Evolutionary conservation across 2,797 vertebrate genomes (phyloP).

Genomic region (Acestrorhynchus altus): DNA sequence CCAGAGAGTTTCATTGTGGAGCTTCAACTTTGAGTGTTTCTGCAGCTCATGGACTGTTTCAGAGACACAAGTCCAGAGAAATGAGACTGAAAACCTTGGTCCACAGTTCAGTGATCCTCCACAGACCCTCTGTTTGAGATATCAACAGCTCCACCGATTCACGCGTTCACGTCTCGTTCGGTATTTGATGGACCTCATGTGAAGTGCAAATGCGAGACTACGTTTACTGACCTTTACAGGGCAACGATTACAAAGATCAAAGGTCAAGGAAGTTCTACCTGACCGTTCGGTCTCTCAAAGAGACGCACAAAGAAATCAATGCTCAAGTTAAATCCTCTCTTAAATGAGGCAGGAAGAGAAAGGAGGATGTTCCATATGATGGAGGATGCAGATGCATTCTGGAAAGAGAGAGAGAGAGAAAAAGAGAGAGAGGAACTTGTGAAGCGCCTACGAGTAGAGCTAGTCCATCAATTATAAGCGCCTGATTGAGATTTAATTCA

Average conservation of each 20-base stretch:
- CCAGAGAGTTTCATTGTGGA: no score
- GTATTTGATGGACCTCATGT: no score
- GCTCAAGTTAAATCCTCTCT: neutral
- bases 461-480: constrained; percentile 82
- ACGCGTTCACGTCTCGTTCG: no score
- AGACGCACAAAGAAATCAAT: neutral
- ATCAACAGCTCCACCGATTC: no score
- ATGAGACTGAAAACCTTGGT: no score
- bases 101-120: no score
- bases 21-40: no score
- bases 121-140: no score
- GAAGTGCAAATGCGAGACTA: no score
- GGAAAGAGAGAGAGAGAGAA: constrained; percentile 29
- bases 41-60: no score
- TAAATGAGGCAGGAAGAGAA: constrained; percentile 5
- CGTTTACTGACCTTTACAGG: no score
- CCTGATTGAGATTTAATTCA: constrained; percentile 85
- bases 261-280: neutral
- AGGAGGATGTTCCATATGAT: constrained; percentile 15
- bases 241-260: neutral
- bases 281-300: neutral
- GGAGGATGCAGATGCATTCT: constrained; percentile 34
- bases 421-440: constrained; percentile 54
- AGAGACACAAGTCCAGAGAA: no score
- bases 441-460: constrained; percentile 72